Base-by-base conservation (phyloP, 92 coral and sea anemone genomes). In the Siderastrea radians region DNA sequence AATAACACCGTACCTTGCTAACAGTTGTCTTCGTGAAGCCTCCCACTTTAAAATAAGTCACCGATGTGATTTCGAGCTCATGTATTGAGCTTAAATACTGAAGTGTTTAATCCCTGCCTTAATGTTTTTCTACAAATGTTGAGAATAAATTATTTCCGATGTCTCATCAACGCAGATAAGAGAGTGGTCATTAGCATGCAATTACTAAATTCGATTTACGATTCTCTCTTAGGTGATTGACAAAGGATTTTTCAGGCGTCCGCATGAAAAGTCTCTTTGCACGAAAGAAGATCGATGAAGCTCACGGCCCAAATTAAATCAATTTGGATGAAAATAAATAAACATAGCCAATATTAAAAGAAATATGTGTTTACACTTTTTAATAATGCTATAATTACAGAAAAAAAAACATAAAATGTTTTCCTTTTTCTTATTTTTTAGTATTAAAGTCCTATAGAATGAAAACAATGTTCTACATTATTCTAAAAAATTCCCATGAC, bases 71-170 rank as follows among this genome's bases (percentile, higher is more conserved):
- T 57, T 12, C 19, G 38, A n/a, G 66, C 7, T 55, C n/a, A 11
- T 19, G 50, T 6, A 48, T 44, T 46, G 50, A 43, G 19, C 19
- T 11, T 14, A 76, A 76, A 58, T 76, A 77, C 55, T 17, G 47
- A 38, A 44, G 16, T 7, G 67, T 58, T n/a, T 45, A 58, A 15
- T 7, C 47, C 66, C 68, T 59, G 64, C 66, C 64, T 58, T 44
- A 57, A 77, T 16, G 52, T 45, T 7, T 59, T 26, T 26, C 38
- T 6, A 77, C 15, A 77, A 79, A 63, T 79, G 73, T 64, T 79
- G 38, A 12, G 84, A 63, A 79, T 79, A 63, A 17, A 79, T 79
- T 79, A 79, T 63, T 8, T 38, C 19, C 48, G 84, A 79, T 63
- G 84, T 66, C 83, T 63, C 70, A 64, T 65, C 46, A 50, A 79